Percentiles rank a stretch among this genome's conserved stretches.
phyloP scores from a whole-genome alignment of 2,888 invertebrate genomes.

The Andrena bucephala region DNA sequence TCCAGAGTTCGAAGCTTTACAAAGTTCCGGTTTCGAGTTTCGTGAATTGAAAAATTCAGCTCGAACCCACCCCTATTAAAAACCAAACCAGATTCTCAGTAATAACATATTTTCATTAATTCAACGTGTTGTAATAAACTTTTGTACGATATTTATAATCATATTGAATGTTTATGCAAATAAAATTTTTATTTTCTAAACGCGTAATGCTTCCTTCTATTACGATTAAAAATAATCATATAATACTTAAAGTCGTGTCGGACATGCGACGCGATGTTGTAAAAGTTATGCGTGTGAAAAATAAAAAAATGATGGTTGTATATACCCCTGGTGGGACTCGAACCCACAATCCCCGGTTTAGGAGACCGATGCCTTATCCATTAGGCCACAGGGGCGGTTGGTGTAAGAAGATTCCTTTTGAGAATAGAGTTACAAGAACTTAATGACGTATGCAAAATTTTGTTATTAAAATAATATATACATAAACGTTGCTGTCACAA shows the following conservation, averaged over 20 bases:
- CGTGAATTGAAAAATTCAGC: no score
- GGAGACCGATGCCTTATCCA: conserved; percentile 94
- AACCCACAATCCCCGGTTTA: conserved; percentile 94
- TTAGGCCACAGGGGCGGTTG: conserved; percentile 92
- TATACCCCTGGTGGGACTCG: conserved; percentile 95
- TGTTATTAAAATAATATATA: conserved; percentile 1
- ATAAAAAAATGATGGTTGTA: conserved; percentile 86
- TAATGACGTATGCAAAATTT: neutral
- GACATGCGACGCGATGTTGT: neutral
- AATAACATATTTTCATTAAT: neutral
- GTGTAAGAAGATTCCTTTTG: conserved; percentile 15
- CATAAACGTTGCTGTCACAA: neutral
- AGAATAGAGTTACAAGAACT: neutral
- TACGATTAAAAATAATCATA: neutral
- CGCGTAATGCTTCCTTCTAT: neutral
- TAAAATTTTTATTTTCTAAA: neutral
- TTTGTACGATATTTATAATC: neutral
- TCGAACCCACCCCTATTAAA: no score
- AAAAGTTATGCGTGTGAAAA: conserved; percentile 86
- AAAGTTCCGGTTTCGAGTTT: no score
- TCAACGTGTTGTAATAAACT: neutral
- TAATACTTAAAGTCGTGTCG: neutral
- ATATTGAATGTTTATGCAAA: neutral
- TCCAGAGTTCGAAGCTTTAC: no score
- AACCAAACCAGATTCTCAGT: neutral